phyloP scores from a whole-genome alignment of 1,140 invertebrate species.

The Leptinotarsa undecemlineata region DNA sequence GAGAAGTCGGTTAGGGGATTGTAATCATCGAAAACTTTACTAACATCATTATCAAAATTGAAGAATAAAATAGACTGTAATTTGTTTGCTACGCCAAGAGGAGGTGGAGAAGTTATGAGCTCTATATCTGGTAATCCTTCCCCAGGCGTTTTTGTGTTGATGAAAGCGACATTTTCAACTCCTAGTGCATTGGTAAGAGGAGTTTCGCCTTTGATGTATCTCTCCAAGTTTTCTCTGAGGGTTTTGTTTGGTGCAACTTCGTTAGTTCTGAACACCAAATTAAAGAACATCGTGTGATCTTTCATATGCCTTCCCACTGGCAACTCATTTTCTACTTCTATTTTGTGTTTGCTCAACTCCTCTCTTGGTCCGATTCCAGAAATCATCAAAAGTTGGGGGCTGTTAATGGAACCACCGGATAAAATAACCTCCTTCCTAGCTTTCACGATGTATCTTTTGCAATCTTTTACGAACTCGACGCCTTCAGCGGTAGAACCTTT shows the following conservation, averaged over 20 bases:
- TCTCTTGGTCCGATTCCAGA: slow-evolving; percentile 80
- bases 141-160: slow-evolving; percentile 5
- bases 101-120: not conserved
- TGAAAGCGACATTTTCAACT: slow-evolving; percentile 11
- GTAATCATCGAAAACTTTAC: not conserved
- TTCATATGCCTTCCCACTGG: slow-evolving; percentile 76
- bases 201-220: slow-evolving; percentile 27
- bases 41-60: not conserved
- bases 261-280: slow-evolving; percentile 50
- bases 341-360: slow-evolving; percentile 67
- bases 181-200: slow-evolving; percentile 12
- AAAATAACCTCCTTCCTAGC: slow-evolving; percentile 72
- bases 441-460: slow-evolving; percentile 10
- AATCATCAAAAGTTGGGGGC: slow-evolving; percentile 79
- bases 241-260: not conserved
- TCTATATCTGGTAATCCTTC: slow-evolving; percentile 8
- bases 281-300: slow-evolving; percentile 71
- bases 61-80: not conserved
- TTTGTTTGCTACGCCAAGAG: not conserved
- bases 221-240: slow-evolving; percentile 19
- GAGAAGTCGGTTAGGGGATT: slow-evolving; percentile 51
- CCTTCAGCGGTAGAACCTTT: slow-evolving; percentile 13
- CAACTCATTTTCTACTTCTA: slow-evolving; percentile 68
- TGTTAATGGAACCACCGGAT: slow-evolving; percentile 73
- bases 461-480: slow-evolving; percentile 37